These are phyloP conservation scores for Calosoma granatense DNA, from an alignment of 1,140 invertebrate genomes.

Conservation along the genomic window DNA sequence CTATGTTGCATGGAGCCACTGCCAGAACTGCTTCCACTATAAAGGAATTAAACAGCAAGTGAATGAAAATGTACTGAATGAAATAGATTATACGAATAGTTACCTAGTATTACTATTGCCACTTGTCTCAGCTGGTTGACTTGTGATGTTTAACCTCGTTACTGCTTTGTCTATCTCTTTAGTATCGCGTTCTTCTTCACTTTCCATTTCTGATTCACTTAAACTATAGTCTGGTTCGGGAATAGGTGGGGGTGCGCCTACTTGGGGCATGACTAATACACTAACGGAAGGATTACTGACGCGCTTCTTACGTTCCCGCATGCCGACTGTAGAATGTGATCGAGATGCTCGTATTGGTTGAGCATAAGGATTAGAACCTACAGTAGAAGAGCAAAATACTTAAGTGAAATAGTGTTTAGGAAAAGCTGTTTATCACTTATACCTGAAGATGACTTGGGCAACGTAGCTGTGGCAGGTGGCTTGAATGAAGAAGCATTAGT, in stretches of 20 bases:
- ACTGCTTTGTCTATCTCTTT: conserved; percentile 18
- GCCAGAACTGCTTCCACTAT: conserved; percentile 55
- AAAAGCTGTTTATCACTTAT: too few species aligned
- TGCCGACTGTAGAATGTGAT: conserved; percentile 44
- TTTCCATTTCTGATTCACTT: conserved; percentile 54
- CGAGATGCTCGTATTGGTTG: conserved; percentile 51
- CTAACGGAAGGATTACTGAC: conserved; percentile 34
- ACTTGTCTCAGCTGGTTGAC: conserved; percentile 44
- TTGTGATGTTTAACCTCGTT: conserved; percentile 21
- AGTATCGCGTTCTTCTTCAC: conserved; percentile 24
- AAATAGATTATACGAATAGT: too few species aligned
- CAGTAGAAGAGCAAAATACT: too few species aligned
- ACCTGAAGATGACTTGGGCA: not conserved
- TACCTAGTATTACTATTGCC: conserved; percentile 58
- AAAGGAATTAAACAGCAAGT: too few species aligned
- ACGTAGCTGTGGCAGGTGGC: conserved; percentile 18
- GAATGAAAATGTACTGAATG: conserved; percentile 20
- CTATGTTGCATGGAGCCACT: conserved; percentile 70
- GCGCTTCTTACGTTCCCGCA: conserved; percentile 35
- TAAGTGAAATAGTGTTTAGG: too few species aligned
- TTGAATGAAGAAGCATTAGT: conserved; percentile 35
- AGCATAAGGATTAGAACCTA: conserved; percentile 48
- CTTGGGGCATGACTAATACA: conserved; percentile 25
- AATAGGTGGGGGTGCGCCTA: conserved; percentile 55
- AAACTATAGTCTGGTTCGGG: conserved; percentile 85